Evolutionary conservation across 2,797 vertebrate species (phyloP).

Genomic region (Nannoperca obscura): DNA sequence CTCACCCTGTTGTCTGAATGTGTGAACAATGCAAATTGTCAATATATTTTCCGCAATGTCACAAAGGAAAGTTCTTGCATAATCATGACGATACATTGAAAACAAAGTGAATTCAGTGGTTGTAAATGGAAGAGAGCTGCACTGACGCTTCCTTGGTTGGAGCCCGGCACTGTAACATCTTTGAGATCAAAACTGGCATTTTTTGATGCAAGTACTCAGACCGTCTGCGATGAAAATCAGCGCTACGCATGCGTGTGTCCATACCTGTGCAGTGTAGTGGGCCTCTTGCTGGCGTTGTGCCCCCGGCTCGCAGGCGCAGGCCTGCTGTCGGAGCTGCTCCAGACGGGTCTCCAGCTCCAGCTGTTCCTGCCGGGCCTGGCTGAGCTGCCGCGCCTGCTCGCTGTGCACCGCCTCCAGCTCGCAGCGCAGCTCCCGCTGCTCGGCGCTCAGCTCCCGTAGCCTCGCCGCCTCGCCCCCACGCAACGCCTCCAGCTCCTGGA

Average conservation of each 20-base stretch:
- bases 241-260: neutral
- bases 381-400: slow-evolving; percentile 94
- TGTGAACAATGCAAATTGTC: neutral
- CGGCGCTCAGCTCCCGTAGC: slow-evolving; percentile 93
- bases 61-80: neutral
- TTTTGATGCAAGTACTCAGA: slow-evolving; percentile 1
- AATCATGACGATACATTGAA: neutral
- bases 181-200: slow-evolving; percentile 17
- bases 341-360: slow-evolving; percentile 94
- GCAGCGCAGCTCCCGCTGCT: slow-evolving; percentile 93
- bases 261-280: slow-evolving; percentile 95
- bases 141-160: neutral
- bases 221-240: neutral
- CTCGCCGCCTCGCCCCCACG: slow-evolving; percentile 90
- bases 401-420: slow-evolving; percentile 95
- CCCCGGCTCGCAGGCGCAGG: slow-evolving; percentile 92
- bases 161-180: neutral
- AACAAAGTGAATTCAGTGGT: neutral
- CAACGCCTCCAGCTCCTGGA: slow-evolving; percentile 94
- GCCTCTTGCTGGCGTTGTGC: slow-evolving; percentile 92
- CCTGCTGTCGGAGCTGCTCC: slow-evolving; percentile 95
- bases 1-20: neutral
- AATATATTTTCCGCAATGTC: neutral
- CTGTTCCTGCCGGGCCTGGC: slow-evolving; percentile 94
- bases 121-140: neutral